phyloP scores from a whole-genome alignment of 2,113 vertebrate genomes.

The Baryphthengus martii region DNA sequence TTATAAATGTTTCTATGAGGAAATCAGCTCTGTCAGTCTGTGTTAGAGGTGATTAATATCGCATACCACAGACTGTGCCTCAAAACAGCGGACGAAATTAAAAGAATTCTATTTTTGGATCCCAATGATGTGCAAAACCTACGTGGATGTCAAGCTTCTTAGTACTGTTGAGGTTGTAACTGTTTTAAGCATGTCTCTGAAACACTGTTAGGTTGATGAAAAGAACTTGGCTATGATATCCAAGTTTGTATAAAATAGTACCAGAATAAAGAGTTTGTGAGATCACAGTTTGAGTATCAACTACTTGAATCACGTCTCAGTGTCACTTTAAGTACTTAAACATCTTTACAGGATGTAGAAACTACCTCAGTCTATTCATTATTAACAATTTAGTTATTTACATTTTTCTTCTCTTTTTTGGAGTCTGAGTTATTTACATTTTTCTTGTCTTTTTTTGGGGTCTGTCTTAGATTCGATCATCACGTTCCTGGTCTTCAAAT shows the following conservation, averaged over 20 bases:
- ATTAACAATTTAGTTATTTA: background rate
- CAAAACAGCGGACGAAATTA: background rate
- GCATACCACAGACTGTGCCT: background rate
- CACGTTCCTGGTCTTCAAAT: background rate
- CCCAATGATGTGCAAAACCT: background rate
- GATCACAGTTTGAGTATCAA: background rate
- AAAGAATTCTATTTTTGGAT: background rate
- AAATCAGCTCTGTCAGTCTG: background rate
- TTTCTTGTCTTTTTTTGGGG: background rate
- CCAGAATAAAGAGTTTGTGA: background rate
- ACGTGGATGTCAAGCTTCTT: background rate
- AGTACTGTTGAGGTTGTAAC: background rate
- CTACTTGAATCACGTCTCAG: background rate
- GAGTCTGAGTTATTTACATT: background rate
- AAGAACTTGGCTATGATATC: background rate
- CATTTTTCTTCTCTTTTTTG: background rate
- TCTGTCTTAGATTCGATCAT: background rate
- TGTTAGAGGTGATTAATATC: background rate
- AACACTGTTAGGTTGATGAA: background rate
- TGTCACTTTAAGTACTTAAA: background rate
- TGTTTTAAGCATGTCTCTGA: background rate
- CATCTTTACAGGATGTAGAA: background rate
- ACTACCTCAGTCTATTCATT: background rate
- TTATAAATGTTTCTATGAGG: background rate
- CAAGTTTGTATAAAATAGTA: background rate